phyloP scores from a whole-genome alignment of 2,888 invertebrate genomes.

The Branchipolynoe longqiensis region DNA sequence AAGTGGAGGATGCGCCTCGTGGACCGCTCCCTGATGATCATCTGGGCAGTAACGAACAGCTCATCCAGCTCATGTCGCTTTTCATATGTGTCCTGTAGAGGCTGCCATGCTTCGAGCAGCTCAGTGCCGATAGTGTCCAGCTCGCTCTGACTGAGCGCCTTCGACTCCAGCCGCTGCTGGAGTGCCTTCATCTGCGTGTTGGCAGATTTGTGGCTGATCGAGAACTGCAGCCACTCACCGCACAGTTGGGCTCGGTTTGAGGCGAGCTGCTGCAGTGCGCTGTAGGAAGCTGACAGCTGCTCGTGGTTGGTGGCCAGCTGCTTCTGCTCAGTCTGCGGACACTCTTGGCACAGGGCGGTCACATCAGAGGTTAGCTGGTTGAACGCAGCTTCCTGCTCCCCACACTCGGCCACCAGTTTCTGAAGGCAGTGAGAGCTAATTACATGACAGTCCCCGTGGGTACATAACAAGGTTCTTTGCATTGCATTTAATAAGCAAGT shows the following conservation, averaged over 20 bases:
- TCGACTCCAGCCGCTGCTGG: conserved; percentile 90
- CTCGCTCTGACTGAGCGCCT: conserved; percentile 86
- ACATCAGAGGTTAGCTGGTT: conserved; percentile 91
- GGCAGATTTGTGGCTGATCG: conserved; percentile 91
- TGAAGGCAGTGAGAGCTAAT: too few species aligned
- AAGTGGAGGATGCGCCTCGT: conserved; percentile 78
- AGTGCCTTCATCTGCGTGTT: conserved; percentile 90
- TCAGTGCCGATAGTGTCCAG: conserved; percentile 88
- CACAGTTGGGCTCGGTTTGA: conserved; percentile 72
- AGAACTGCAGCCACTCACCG: conserved; percentile 87
- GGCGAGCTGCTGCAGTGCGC: conserved; percentile 82
- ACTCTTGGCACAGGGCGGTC: conserved; percentile 87
- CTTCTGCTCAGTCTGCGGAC: conserved; percentile 88
- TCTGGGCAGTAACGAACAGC: conserved; percentile 75
- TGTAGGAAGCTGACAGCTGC: conserved; percentile 89
- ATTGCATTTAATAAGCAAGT: too few species aligned
- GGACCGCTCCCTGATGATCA: conserved; percentile 77
- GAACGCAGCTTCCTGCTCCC: conserved; percentile 84
- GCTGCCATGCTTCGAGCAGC: conserved; percentile 85
- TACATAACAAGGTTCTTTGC: too few species aligned
- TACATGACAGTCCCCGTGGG: too few species aligned
- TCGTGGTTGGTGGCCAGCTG: conserved; percentile 89
- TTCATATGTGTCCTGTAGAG: conserved; percentile 73
- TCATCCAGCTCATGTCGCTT: conserved; percentile 73
- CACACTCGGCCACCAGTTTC: conserved; percentile 82